Percentiles rank a stretch among this genome's conserved stretches.
Evolutionary conservation across 2,113 vertebrate species (phyloP).

Genomic region (Gavialis gangeticus): DNA sequence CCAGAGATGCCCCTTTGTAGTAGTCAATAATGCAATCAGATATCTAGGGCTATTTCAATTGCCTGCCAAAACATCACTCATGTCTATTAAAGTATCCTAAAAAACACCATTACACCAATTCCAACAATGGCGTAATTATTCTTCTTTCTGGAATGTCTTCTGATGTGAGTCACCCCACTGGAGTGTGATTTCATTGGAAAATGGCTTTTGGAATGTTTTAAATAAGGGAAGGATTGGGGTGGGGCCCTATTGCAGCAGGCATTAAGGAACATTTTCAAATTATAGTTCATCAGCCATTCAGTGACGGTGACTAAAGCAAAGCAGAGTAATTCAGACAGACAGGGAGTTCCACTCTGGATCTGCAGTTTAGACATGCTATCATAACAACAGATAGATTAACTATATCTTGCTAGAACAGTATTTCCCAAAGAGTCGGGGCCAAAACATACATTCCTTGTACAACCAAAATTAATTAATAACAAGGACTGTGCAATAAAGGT

Average conservation of each 20-base stretch:
- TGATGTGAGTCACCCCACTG: slow-evolving; percentile 79
- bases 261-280: slow-evolving; percentile 29
- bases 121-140: slow-evolving; percentile 79
- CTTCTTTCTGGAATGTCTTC: slow-evolving; percentile 85
- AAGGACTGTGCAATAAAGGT: neutral
- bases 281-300: neutral
- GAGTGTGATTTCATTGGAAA: slow-evolving; percentile 78
- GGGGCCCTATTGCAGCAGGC: slow-evolving; percentile 4
- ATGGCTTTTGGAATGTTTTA: slow-evolving; percentile 72
- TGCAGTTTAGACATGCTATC: neutral
- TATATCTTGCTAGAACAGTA: neutral
- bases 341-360: neutral
- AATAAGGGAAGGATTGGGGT: slow-evolving; percentile 44
- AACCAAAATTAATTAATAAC: neutral
- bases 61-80: slow-evolving; percentile 81
- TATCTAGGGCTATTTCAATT: slow-evolving; percentile 74
- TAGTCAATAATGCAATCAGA: slow-evolving; percentile 76
- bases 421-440: rapidly evolving
- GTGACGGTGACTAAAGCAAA: neutral
- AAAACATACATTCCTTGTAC: rapidly evolving
- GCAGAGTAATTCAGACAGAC: neutral
- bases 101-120: slow-evolving; percentile 85
- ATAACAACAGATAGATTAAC: neutral
- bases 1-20: slow-evolving; percentile 71
- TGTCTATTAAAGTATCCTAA: slow-evolving; percentile 80